Conservation (phyloP, 2,888 invertebrate genomes). For the Drosophila koepferae region DNA sequence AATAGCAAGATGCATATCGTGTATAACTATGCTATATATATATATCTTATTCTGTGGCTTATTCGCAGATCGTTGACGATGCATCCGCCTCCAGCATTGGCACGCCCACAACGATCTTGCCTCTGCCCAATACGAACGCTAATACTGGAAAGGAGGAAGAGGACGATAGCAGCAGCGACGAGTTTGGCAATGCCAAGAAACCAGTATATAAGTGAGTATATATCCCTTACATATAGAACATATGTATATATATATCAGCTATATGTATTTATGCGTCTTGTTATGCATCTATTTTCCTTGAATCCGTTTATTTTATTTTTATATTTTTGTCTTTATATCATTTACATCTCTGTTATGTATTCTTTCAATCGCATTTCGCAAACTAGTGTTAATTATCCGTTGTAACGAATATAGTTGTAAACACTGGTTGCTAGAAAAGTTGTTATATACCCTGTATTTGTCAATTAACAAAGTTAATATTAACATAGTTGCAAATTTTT, state of each 20-base stretch:
- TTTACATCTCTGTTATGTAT: conserved; percentile 13
- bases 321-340: background rate
- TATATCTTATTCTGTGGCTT: conserved; percentile 1
- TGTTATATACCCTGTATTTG: conserved; percentile 20
- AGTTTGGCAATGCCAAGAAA: conserved; percentile 65
- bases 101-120: conserved; percentile 44
- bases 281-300: background rate
- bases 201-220: conserved; percentile 67
- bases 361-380: conserved; percentile 40
- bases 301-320: background rate
- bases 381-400: conserved; percentile 36
- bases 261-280: background rate
- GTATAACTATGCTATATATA: background rate
- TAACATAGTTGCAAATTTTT: background rate
- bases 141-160: conserved; percentile 57
- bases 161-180: conserved; percentile 76
- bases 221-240: background rate
- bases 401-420: conserved; percentile 5
- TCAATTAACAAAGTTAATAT: background rate
- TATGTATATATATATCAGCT: too few species aligned
- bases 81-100: conserved; percentile 60
- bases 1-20: background rate
- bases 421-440: background rate
- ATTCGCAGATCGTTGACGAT: conserved; percentile 73
- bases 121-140: conserved; percentile 37